These are phyloP conservation scores for Siniperca chuatsi DNA, from an alignment of 2,113 vertebrate species.

Conservation along the genomic window DNA sequence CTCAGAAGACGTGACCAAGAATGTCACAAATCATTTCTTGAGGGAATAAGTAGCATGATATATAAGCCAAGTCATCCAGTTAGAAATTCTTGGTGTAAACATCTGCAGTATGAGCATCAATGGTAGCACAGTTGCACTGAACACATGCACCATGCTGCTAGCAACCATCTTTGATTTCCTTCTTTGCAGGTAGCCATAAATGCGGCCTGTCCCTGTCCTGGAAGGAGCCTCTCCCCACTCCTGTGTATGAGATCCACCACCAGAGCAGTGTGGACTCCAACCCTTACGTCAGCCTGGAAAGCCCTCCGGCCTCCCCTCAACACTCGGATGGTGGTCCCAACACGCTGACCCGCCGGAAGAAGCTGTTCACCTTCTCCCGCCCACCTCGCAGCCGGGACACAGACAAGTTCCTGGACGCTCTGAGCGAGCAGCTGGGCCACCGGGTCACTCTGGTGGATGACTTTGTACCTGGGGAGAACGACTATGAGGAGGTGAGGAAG, in stretches of 20 bases:
- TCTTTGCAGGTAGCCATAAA: constrained; percentile 86
- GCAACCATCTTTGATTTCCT: constrained; percentile 15
- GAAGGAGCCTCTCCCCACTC: constrained; percentile 87
- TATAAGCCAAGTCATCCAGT: not conserved
- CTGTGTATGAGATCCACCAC: constrained; percentile 88
- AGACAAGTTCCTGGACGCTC: constrained; percentile 93
- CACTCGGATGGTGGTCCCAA: constrained; percentile 79
- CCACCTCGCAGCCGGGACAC: constrained; percentile 93
- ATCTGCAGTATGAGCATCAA: not conserved
- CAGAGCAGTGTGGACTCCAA: constrained; percentile 94
- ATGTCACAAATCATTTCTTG: constrained; percentile 13
- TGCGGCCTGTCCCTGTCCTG: constrained; percentile 85
- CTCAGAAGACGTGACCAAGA: constrained; percentile 11
- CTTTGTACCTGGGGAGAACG: constrained; percentile 92
- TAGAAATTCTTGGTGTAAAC: not conserved
- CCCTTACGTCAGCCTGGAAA: constrained; percentile 96
- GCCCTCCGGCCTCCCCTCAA: constrained; percentile 89
- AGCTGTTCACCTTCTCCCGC: constrained; percentile 95
- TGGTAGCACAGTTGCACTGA: too few relatives aligned
- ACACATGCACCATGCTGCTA: too few relatives aligned
- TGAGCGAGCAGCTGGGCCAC: constrained; percentile 96
- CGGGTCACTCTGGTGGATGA: constrained; percentile 91
- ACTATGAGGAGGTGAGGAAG: constrained; percentile 94
- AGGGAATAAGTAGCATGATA: constrained; percentile 14
- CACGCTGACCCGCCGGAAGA: constrained; percentile 87